These are phyloP conservation scores for Carapus acus DNA, from an alignment of 2,797 vertebrate genomes.

Conservation along the genomic window DNA sequence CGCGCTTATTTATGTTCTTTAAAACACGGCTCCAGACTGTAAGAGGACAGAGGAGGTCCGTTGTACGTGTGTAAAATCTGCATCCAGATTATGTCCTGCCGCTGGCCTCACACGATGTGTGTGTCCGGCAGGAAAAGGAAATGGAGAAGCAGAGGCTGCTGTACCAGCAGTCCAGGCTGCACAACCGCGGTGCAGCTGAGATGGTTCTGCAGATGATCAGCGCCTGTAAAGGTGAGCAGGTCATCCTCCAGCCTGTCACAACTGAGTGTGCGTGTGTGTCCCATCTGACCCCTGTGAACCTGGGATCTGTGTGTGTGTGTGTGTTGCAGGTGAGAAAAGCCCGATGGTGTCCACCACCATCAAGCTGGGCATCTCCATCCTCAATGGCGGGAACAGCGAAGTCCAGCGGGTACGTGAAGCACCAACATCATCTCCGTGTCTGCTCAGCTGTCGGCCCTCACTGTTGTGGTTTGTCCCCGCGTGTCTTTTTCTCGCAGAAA, in stretches of 20 bases:
- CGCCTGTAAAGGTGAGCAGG: constrained; percentile 83
- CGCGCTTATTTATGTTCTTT: constrained; percentile 1
- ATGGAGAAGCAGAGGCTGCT: constrained; percentile 93
- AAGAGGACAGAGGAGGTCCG: no score
- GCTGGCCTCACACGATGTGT: no score
- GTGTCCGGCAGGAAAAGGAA: constrained; percentile 93
- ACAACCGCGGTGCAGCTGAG: constrained; percentile 88
- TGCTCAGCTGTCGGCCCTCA: no score
- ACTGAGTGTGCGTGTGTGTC: not conserved
- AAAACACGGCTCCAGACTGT: no score
- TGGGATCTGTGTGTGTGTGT: no score
- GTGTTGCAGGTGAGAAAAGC: constrained; percentile 83
- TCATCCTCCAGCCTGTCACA: no score
- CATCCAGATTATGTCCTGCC: not conserved
- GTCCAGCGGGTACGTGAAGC: constrained; percentile 80
- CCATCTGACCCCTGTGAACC: no score
- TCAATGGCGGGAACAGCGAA: constrained; percentile 86
- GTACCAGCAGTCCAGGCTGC: constrained; percentile 89
- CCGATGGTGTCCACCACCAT: constrained; percentile 92
- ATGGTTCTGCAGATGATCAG: constrained; percentile 98
- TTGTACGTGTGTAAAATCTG: no score
- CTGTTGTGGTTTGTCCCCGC: no score
- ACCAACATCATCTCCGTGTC: no score
- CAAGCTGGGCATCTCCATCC: constrained; percentile 91
- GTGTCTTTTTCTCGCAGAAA: constrained; percentile 74